phyloP scores from a whole-genome alignment of 2,888 invertebrate genomes.

The Ennomos erosarius region DNA sequence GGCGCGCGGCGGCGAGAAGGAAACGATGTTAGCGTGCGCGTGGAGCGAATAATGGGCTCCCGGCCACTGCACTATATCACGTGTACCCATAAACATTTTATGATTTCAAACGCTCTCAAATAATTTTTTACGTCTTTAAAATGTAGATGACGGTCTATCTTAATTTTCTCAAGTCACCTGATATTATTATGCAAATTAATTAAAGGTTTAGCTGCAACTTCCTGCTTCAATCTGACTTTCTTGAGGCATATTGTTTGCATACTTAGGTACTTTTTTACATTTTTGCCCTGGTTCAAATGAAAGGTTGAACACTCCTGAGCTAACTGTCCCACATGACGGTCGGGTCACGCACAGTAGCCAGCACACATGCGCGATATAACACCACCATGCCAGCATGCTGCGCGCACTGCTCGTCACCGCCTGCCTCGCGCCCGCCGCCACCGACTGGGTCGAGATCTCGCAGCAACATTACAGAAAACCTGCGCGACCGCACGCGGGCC shows the following conservation, averaged over 20 bases:
- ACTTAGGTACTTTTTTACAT: too few relatives aligned
- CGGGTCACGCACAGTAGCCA: slow-evolving; percentile 60
- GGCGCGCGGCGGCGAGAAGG: neutral
- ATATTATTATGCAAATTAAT: too few relatives aligned
- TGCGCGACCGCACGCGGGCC: slow-evolving; percentile 1
- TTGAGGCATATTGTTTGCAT: too few relatives aligned
- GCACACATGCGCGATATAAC: slow-evolving; percentile 32
- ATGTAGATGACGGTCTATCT: too few relatives aligned
- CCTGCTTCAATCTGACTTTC: too few relatives aligned
- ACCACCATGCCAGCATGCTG: slow-evolving; percentile 27
- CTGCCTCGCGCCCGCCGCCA: slow-evolving; percentile 41
- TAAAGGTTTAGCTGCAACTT: too few relatives aligned
- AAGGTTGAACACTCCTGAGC: slow-evolving; percentile 53
- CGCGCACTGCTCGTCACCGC: slow-evolving; percentile 55
- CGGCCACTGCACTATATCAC: neutral
- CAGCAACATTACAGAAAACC: slow-evolving; percentile 68
- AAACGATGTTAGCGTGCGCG: slow-evolving; percentile 14
- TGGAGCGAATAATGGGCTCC: slow-evolving; percentile 33
- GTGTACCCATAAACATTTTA: too few relatives aligned
- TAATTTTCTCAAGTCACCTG: too few relatives aligned
- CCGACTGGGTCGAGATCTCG: slow-evolving; percentile 78
- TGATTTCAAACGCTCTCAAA: too few relatives aligned
- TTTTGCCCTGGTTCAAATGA: slow-evolving; percentile 1
- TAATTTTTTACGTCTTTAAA: neutral
- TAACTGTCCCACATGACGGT: slow-evolving; percentile 48